A percentile compares a stretch with the other conserved stretches of the same genome.
Evolutionary conservation across 2,888 invertebrate species (phyloP).

Genomic region (Phyto melanocephala): DNA sequence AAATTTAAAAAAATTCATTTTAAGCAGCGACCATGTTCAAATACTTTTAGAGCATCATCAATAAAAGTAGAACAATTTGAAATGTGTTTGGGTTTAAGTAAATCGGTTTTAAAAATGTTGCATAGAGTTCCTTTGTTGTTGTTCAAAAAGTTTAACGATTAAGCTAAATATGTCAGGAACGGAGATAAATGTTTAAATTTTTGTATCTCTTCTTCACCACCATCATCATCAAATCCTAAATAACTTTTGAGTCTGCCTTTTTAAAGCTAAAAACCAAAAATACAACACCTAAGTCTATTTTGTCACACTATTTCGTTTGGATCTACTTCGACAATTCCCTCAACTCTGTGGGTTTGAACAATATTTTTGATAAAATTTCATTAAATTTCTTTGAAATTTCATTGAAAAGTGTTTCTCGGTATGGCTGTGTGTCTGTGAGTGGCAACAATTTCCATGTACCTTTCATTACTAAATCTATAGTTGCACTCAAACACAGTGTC

Average conservation of each 20-base stretch:
- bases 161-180: too few relatives aligned
- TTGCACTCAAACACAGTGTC: neutral
- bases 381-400: conserved; percentile 34
- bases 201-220: too few relatives aligned
- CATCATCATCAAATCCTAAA: too few relatives aligned
- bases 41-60: too few relatives aligned
- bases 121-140: too few relatives aligned
- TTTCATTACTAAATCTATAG: neutral
- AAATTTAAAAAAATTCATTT: too few relatives aligned
- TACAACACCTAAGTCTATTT: neutral
- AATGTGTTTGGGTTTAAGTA: too few relatives aligned
- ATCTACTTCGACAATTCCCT: neutral
- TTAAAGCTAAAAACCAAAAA: neutral
- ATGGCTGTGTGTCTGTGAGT: neutral
- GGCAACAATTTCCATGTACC: conserved; percentile 26
- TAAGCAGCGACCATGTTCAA: too few relatives aligned
- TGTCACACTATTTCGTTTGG: neutral
- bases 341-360: conserved; percentile 6
- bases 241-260: neutral
- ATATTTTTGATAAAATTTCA: conserved; percentile 38
- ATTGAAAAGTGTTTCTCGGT: neutral
- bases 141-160: too few relatives aligned
- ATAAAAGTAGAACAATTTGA: too few relatives aligned
- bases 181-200: too few relatives aligned
- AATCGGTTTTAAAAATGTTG: too few relatives aligned